Evolutionary conservation across 2,888 invertebrate genomes (phyloP), one percentile per base, ranked within the genome.

Genomic region (Dasypolia templi): DNA sequence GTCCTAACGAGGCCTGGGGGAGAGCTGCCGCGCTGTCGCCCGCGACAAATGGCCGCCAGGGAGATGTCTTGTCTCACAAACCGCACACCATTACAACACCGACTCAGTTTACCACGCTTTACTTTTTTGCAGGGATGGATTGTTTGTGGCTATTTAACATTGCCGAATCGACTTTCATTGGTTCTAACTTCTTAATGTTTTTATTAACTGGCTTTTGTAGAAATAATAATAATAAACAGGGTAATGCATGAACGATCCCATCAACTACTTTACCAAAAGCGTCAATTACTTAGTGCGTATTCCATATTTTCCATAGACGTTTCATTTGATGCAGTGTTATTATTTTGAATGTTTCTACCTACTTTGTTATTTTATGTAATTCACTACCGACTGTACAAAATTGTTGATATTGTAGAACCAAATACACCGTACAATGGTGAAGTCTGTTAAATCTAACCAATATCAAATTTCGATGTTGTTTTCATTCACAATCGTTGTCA

Each of bases 1-100:
- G 92, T 86, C 89, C 88, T 91, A 94, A 95, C 94, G 94, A 93
- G 89, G 77, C 95, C 94, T 85, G 79, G 42, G 95, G 94, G 95
- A 94, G 84, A 77, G 83, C 75, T 75, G 82, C 84, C 85, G 82
- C 85, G 82, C 83, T 86, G 86, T 85, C 87, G 87, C 87, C 84
- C 90, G 89, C 94, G 94, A 93, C 94, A 94, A 95, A 95, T 94
- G 92, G 94, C 93, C 93, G 90, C 92, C 77, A 85, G 94, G 95
- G 94, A 93, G 88, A 86, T 83, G 84, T 85, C 79, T 79, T 81
- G 79, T 75, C 82, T 83, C 85, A 84, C 82, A 80, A 79, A 79
- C 80, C 81, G 82, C 80, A 72, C 82, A 77, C 83, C 80, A 81
- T 83, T 86, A 70, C 78, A 78, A 70, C 70, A 76, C 69, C 59